phyloP scores from a whole-genome alignment of 2,113 vertebrate genomes.

The Chaetura pelagica region DNA sequence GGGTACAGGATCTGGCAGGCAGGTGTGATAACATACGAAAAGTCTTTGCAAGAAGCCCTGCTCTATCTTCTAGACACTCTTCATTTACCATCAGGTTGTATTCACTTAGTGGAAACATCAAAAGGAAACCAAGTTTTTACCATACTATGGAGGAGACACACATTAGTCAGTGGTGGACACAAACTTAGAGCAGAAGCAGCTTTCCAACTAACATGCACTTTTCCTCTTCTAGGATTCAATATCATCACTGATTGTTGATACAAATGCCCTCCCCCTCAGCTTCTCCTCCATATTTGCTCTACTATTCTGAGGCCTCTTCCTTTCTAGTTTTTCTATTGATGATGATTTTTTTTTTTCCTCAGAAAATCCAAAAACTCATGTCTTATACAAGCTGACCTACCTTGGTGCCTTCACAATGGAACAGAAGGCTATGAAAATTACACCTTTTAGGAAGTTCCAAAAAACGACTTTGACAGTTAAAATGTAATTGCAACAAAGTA shows the following conservation, averaged over 20 bases:
- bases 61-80: background rate
- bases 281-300: background rate
- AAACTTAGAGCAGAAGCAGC: background rate
- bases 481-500: background rate
- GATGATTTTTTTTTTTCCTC: background rate
- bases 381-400: background rate
- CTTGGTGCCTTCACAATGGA: background rate
- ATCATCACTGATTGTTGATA: background rate
- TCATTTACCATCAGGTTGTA: background rate
- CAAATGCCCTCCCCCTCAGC: background rate
- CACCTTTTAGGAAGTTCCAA: background rate
- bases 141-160: fast-evolving
- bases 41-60: background rate
- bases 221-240: background rate
- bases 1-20: background rate
- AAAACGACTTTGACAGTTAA: background rate
- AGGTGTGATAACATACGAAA: background rate
- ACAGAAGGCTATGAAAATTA: background rate
- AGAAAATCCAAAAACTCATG: background rate
- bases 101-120: background rate
- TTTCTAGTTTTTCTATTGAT: background rate
- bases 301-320: background rate
- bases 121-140: background rate
- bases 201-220: background rate
- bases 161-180: background rate